Evolutionary conservation across 2,888 invertebrate genomes (phyloP), one percentile per base, ranked within the genome.

Genomic region (Priocnemis perturbator): DNA sequence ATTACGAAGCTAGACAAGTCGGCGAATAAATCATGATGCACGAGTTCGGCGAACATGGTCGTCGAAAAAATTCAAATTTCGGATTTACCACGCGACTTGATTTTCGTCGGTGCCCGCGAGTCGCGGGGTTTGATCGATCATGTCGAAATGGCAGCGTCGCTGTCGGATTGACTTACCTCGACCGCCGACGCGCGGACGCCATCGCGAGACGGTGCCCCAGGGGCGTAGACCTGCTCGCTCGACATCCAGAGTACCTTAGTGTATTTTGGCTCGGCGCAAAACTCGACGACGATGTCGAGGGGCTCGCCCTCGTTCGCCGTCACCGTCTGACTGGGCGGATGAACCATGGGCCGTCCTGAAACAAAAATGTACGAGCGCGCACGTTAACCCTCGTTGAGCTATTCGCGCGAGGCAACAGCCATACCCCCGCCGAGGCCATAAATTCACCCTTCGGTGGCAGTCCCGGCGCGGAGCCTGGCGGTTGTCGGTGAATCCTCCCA

Each of bases 221-320:
- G 92, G 70, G 89, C 86, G 79, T 91, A 91, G 37, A 92, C 90
- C 74, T 88, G 89, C 73, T 90, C 90, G 79, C 90, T 91, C 61
- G 91, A 91, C 78, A 93, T 91, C 94, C 94, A 94, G 73, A 93
- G 89, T 23, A 92, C 91, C 83, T 91, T 91, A 60, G 90, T 92
- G 79, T 93, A 92, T 50, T 92, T 91, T 2, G 95, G 95, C 89
- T 95, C 94, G 78, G 95, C 94, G 89, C 95, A 95, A 86, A 94
- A 94, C 87, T 94, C 94, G 77, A 94, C 93, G 50, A 93, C 91
- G 52, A 95, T 89, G 75, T 93, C 93, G 71, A 94, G 88, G 0
- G 93, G 91, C 71, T 93, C 93, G 44, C 95, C 95, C 67, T 93
- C 92, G 81, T 93, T 92, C 19, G 93, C 94, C 26, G 93, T 92